Conservation (phyloP, 2,888 invertebrate species). For the Galeopsomyia nigrocyanea region DNA sequence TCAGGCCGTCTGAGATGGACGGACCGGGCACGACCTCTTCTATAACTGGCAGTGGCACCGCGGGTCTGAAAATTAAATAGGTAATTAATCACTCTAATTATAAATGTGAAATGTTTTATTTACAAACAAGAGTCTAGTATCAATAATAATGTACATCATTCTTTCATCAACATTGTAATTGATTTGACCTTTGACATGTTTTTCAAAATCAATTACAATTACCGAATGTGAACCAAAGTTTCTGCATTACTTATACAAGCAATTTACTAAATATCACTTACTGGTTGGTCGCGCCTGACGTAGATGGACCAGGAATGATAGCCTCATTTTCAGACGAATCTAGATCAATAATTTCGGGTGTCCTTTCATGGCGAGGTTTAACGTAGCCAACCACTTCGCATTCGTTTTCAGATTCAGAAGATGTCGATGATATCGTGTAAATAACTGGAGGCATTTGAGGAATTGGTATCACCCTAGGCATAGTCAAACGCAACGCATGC, state of each 20-base stretch:
- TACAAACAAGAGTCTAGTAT: no score
- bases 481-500: conserved; percentile 53
- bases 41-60: no score
- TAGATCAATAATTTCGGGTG: conserved; percentile 76
- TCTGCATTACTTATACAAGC: not conserved
- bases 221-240: not conserved
- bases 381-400: conserved; percentile 77
- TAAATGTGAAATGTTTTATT: no score
- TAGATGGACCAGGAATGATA: not conserved
- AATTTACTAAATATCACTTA: conserved; percentile 18
- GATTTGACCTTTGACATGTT: conserved; percentile 17
- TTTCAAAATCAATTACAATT: conserved; percentile 6
- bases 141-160: no score
- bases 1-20: no score
- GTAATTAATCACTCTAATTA: no score
- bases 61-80: no score
- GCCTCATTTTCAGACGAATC: conserved; percentile 73
- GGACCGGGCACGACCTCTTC: no score
- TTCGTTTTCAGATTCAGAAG: conserved; percentile 71
- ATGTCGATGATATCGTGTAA: conserved; percentile 59
- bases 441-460: conserved; percentile 51
- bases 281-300: conserved; percentile 20
- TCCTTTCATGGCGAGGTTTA: conserved; percentile 77
- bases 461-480: conserved; percentile 16
- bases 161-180: not conserved